Conservation (phyloP, 2,113 vertebrate genomes). For the Microtus pennsylvanicus region DNA sequence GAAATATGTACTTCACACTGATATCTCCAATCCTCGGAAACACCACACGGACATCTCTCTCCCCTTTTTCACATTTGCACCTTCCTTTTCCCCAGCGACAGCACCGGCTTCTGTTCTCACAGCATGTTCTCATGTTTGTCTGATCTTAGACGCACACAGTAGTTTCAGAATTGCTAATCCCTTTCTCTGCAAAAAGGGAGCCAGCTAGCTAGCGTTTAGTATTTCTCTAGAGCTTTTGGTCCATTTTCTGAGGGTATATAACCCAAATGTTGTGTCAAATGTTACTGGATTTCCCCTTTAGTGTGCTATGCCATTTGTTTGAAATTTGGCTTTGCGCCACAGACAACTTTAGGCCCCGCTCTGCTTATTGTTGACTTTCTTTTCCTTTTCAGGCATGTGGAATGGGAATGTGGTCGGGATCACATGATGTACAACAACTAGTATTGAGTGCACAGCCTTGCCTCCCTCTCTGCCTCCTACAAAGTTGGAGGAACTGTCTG, state of each 20-base stretch:
- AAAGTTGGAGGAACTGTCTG: neutral
- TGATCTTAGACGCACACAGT: neutral
- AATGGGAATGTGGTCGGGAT: neutral
- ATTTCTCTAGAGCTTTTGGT: neutral
- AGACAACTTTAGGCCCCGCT: neutral
- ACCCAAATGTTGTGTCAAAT: neutral
- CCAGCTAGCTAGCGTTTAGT: neutral
- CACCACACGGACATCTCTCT: neutral
- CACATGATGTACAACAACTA: neutral
- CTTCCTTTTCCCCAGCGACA: neutral
- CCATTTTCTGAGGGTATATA: neutral
- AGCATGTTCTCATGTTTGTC: neutral
- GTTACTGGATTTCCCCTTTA: neutral
- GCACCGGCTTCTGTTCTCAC: neutral
- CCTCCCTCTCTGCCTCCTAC: neutral
- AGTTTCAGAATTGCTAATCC: conserved; percentile 26
- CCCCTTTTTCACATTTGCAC: neutral
- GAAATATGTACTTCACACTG: neutral
- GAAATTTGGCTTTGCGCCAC: neutral
- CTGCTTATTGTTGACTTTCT: neutral
- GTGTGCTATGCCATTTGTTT: neutral
- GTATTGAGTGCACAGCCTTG: neutral
- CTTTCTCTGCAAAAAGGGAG: neutral
- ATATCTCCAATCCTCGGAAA: neutral
- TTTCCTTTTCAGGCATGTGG: neutral